Evolutionary conservation across 1,140 invertebrate genomes (phyloP), one percentile per base, ranked within the genome.

Genomic region (Leptoteleia sp.): DNA sequence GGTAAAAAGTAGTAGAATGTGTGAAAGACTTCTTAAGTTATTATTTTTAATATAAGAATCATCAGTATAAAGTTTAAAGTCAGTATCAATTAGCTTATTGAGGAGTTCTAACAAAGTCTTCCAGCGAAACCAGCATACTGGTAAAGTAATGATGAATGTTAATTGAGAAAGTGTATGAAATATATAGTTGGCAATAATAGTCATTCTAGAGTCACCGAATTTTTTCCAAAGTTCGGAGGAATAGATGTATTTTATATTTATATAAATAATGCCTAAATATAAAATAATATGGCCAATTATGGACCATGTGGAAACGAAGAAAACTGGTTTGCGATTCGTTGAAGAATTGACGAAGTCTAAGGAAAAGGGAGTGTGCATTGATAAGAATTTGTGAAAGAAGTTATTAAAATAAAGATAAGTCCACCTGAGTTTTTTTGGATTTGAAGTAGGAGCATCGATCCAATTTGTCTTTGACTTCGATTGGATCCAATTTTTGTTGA

Each of bases 51-150:
- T 1, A 16, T 15, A 1, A 4, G 1, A 16, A 12, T n/a, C n/a
- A 8, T 31, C 31, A n/a, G 9, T 17, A 7, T 9, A 16, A 9
- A 48, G 13, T 3, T 37, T 5, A 7, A 6, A 35, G 4, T 52
- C 29, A 7, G 37, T 52, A 5, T 52, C 29, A 11, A 52, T 35
- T 16, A 52, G 4, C 7, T 37, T 4, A 19, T 52, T 52, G 1
- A 52, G 31, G 4, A 52, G 12, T 19, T 22, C 0, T 8, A 52
- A 1, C 1, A 52, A 37, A 5, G 15, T 6, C n/a, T 12, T 17
- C 22, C 19, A 9, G 12, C 48, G 48, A 35, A 19, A 19, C 29
- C 15, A 35, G 31, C 4, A 35, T 11, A 52, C 1, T 12, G 31
- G 31, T n/a, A 37, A 15, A 35, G 17, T 11, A 4, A 13, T 19